Percentiles rank a stretch among this genome's conserved stretches.
Conservation (phyloP, 2,113 vertebrate genomes). For the Microtus montanus region DNA sequence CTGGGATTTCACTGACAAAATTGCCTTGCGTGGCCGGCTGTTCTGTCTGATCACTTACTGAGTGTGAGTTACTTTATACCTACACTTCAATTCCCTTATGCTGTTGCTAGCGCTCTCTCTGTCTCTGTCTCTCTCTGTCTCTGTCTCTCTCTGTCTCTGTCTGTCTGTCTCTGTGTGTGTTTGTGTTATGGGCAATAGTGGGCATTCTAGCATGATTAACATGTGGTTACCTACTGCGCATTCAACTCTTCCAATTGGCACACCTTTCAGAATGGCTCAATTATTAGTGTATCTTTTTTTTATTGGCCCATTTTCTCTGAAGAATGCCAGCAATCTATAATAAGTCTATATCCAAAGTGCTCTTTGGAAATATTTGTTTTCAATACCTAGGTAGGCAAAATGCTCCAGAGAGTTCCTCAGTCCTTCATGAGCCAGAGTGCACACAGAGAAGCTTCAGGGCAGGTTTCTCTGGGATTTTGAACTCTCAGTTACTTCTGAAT, state of each 20-base stretch:
- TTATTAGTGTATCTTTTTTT: constrained; percentile 31
- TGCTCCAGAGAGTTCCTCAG: background rate
- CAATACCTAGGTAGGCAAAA: background rate
- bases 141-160: no score
- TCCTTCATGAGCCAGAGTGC: background rate
- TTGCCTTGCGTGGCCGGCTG: background rate
- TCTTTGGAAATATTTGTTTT: constrained; percentile 49
- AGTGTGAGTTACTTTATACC: background rate
- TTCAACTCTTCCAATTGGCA: background rate
- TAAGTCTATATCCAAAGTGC: constrained; percentile 3
- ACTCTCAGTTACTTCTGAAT: background rate
- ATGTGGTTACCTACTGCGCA: background rate
- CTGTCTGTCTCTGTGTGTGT: no score
- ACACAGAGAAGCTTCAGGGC: background rate
- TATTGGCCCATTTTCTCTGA: background rate
- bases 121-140: no score
- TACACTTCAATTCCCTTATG: background rate
- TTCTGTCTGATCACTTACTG: background rate
- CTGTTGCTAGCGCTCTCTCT: background rate
- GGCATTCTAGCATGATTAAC: background rate
- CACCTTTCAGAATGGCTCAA: background rate
- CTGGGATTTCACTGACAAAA: background rate
- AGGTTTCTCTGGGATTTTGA: background rate
- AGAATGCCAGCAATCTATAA: background rate
- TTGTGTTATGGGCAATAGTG: background rate